These are phyloP conservation scores for Siderastrea siderea DNA, from an alignment of 92 coral and sea anemone species.

Conservation along the genomic window DNA sequence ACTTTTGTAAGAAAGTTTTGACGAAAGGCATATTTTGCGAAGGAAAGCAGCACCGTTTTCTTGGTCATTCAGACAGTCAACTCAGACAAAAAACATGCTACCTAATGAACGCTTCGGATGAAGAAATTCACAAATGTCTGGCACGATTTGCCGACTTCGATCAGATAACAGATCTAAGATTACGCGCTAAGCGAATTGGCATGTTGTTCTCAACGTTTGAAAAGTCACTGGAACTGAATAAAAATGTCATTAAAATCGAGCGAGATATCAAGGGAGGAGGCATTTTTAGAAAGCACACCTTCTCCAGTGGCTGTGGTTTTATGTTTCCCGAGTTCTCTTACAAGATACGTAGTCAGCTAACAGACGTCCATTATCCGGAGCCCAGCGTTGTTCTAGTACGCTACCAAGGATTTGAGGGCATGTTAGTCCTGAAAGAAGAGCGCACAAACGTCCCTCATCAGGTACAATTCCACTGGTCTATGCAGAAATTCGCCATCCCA, in stretches of 20 bases:
- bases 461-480: slow-evolving; percentile 24
- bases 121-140: slow-evolving; percentile 62
- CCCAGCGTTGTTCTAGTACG: slow-evolving; percentile 77
- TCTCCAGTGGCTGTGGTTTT: slow-evolving; percentile 76
- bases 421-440: slow-evolving; percentile 47
- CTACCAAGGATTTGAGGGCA: slow-evolving; percentile 69
- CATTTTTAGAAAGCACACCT: slow-evolving; percentile 19
- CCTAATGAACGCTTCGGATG: slow-evolving; percentile 56
- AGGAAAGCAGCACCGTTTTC: slow-evolving; percentile 55
- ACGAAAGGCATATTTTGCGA: slow-evolving; percentile 48
- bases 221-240: background rate
- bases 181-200: background rate
- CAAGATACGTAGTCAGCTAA: slow-evolving; percentile 22
- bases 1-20: slow-evolving; percentile 33
- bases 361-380: slow-evolving; percentile 12
- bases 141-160: slow-evolving; percentile 76
- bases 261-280: slow-evolving; percentile 11
- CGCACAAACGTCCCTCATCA: background rate
- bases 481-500: slow-evolving; percentile 43
- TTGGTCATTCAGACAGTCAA: slow-evolving; percentile 89
- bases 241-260: background rate
- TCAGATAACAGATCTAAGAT: background rate
- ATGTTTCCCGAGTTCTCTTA: slow-evolving; percentile 60
- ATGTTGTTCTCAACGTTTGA: slow-evolving; percentile 9
- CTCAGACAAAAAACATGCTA: slow-evolving; percentile 78